A percentile compares a stretch with the other conserved stretches of the same genome.
These are phyloP conservation scores for Aselliscus stoliczkanus DNA, from an alignment of 2,797 vertebrate genomes.

Conservation along the genomic window DNA sequence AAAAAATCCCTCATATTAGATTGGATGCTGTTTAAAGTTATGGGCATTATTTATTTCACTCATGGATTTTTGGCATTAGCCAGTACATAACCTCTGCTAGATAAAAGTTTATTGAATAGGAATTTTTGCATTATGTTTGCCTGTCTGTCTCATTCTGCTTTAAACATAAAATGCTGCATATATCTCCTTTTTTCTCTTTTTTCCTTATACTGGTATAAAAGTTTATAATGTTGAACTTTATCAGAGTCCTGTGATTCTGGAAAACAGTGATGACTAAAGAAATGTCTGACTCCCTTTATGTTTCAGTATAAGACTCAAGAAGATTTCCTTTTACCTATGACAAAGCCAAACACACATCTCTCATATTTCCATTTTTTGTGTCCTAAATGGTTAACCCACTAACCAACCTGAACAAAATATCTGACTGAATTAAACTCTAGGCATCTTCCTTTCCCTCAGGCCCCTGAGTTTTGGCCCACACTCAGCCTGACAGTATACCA, in stretches of 20 bases:
- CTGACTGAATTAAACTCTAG: background rate
- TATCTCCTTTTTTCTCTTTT: background rate
- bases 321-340: background rate
- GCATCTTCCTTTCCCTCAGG: background rate
- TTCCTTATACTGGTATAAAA: background rate
- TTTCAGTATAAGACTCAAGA: background rate
- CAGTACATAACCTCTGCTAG: background rate
- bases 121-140: background rate
- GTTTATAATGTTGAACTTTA: background rate
- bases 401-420: background rate
- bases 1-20: background rate
- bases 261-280: background rate
- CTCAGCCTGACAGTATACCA: background rate
- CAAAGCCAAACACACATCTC: background rate
- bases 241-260: background rate
- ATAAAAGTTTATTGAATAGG: background rate
- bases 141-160: background rate
- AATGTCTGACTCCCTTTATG: background rate
- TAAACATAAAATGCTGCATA: background rate
- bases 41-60: background rate
- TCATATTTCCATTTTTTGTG: background rate
- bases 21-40: background rate
- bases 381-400: background rate
- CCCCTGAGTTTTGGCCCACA: background rate
- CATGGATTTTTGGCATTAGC: background rate